A percentile compares a stretch with the other conserved stretches of the same genome.
phyloP scores from a whole-genome alignment of 2,113 vertebrate genomes.

The Aegypius monachus region DNA sequence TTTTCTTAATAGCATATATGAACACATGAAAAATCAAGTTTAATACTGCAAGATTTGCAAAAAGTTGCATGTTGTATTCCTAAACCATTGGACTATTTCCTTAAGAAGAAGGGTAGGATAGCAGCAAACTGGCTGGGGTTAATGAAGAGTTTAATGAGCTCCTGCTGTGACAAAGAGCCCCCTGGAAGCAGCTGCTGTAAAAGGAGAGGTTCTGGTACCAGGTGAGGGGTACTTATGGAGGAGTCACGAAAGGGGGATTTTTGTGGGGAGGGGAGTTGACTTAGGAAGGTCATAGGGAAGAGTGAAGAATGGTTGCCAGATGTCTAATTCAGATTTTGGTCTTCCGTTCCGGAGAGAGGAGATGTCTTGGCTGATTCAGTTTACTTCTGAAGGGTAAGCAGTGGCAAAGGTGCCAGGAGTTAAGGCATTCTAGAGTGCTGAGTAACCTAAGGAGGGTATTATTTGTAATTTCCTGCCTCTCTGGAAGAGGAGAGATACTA shows the following conservation, averaged over 20 bases:
- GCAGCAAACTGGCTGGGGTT: background rate
- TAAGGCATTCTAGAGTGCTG: background rate
- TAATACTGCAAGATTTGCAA: background rate
- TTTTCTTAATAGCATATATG: background rate
- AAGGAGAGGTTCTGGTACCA: background rate
- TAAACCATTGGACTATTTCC: background rate
- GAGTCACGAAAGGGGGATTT: background rate
- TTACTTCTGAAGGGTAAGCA: background rate
- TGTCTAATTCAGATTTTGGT: background rate
- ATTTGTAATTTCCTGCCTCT: background rate
- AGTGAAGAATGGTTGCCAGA: background rate
- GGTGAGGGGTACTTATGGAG: background rate
- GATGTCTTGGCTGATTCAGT: background rate
- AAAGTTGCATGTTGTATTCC: background rate
- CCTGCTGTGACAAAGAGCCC: background rate
- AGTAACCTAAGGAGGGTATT: background rate
- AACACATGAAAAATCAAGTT: background rate
- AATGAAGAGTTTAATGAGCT: background rate
- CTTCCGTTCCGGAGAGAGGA: background rate
- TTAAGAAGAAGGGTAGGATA: background rate
- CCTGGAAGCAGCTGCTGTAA: background rate
- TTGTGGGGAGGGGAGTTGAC: fast-evolving
- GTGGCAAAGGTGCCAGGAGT: background rate
- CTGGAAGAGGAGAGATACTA: background rate
- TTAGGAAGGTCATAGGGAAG: background rate